phyloP scores from a whole-genome alignment of 1,140 invertebrate species.

The Bombus superbus region DNA sequence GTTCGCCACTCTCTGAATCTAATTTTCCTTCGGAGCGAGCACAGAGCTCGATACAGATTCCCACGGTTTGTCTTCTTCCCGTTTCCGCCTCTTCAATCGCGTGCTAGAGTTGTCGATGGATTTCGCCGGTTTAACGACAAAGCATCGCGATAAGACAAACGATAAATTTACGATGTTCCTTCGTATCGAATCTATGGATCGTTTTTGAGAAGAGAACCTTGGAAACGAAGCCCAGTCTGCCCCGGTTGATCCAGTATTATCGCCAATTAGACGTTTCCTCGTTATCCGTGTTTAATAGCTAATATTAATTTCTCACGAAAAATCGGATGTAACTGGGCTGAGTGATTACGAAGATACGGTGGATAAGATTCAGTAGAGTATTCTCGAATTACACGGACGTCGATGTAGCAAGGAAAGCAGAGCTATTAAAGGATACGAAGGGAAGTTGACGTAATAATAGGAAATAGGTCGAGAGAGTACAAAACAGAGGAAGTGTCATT shows the following conservation, averaged over 20 bases:
- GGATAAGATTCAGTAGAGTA: not conserved
- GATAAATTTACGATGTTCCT: not conserved
- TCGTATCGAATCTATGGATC: too few relatives aligned
- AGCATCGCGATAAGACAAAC: not conserved
- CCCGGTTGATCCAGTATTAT: too few relatives aligned
- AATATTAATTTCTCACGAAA: not conserved
- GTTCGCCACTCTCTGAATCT: conserved; percentile 47
- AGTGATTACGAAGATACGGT: not conserved
- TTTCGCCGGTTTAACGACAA: not conserved
- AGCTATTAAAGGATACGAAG: not conserved
- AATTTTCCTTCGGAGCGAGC: not conserved
- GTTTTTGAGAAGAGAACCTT: too few relatives aligned
- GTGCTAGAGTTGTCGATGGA: conserved; percentile 2
- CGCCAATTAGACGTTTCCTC: too few relatives aligned
- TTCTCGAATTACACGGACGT: not conserved
- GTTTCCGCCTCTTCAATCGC: not conserved
- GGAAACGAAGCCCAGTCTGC: too few relatives aligned
- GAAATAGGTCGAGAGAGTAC: conserved; percentile 51
- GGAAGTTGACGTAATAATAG: conserved; percentile 51
- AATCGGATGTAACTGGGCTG: not conserved
- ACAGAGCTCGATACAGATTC: conserved; percentile 25
- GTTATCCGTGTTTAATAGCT: too few relatives aligned
- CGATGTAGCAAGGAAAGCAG: not conserved
- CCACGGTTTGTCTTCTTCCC: not conserved
- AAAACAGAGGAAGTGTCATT: conserved; percentile 59